Evolutionary conservation across 2,888 invertebrate species (phyloP).

Genomic region (Cheiracanthium punctorium): DNA sequence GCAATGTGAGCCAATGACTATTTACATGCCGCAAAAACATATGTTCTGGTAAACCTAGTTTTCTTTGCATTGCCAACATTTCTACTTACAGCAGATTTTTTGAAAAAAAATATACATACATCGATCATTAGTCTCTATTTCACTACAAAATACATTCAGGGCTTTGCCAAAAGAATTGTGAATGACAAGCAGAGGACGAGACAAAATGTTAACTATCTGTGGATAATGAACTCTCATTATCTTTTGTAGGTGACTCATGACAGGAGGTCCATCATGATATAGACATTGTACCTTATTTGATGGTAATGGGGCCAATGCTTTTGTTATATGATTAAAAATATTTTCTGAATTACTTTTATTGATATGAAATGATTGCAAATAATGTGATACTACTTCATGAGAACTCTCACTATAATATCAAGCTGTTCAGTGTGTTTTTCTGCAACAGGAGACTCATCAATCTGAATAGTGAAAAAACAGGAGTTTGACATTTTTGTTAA

Average conservation of each 20-base stretch:
- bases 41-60: not conserved
- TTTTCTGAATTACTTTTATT: too few relatives aligned
- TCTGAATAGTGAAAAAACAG: not conserved
- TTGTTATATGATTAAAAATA: too few relatives aligned
- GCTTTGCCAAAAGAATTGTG: not conserved
- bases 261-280: not conserved
- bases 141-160: not conserved
- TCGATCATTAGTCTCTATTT: not conserved
- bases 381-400: not conserved
- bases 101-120: not conserved
- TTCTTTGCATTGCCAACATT: not conserved
- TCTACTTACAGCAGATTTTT: too few relatives aligned
- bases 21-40: not conserved
- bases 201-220: not conserved
- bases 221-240: not conserved
- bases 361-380: not conserved
- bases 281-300: not conserved
- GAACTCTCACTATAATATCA: too few relatives aligned
- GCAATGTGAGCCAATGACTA: not conserved
- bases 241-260: not conserved
- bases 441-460: not conserved
- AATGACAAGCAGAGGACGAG: not conserved
- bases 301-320: too few relatives aligned
- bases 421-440: not conserved
- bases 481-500: not conserved